Base-by-base conservation (phyloP, 2,113 vertebrate species). In the Crotophaga sulcirostris region DNA sequence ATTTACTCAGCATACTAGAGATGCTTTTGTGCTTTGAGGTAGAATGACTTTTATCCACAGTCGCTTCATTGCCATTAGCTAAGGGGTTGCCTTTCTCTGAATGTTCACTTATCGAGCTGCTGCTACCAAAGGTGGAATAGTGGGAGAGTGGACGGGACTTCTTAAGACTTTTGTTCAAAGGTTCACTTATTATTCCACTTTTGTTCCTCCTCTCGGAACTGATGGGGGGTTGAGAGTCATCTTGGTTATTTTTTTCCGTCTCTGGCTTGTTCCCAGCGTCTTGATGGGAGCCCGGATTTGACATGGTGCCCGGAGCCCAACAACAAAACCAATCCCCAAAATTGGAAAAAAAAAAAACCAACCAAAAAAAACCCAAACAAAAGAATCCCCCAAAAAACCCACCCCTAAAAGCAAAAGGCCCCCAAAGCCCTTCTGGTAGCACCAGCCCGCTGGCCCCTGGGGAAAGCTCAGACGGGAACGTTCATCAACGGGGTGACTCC, bases 161-260 rank as follows among this genome's bases (percentile, higher is more conserved):
- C 97, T 99, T 99, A 97, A 99, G 98, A 97, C 99, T 99, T 98
- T 99, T 99, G 94, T 99, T 99, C 96, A 99, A 98, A 79, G 99
- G 99, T 98, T 99, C 99, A 15, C 99, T 99, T 98, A 99, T 99
- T 98, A 99, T 99, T 93, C 99, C 99, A 31, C 99, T 99, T 97
- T 99, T 99, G 97, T 99, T 99, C 97, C 99, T 98, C 74, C 99
- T 99, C 96, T 99, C 99, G 0, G 98, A 96, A 5, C 90, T 97
- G 69, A 98, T 92, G 0, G 98, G 98, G 17, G 98, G 96, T 52
- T 98, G 97, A 66, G 98, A 96, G 91, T 98, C 98, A 97, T 97
- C 98, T n/a, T 97, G 97, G 64, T 97, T 97, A 79, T 94, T 98
- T 98, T 98, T 98, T 96, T 99, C 99, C 80, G 97, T 98, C 97